These are phyloP conservation scores for Euproctis similis DNA, from an alignment of 2,888 invertebrate species.

Conservation along the genomic window DNA sequence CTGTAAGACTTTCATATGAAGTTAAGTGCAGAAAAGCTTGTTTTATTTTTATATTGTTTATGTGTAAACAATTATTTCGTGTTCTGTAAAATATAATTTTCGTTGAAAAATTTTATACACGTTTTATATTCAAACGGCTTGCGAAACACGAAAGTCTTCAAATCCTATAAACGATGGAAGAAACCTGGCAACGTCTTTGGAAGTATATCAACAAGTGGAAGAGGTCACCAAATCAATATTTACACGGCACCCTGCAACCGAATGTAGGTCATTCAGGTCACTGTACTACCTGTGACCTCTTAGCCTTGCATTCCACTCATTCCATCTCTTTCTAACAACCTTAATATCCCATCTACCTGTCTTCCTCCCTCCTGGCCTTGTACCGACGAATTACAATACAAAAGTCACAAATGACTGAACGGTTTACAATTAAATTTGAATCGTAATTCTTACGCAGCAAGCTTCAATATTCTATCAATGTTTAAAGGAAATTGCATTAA, in stretches of 20 bases:
- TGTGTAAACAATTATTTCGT: too few species aligned
- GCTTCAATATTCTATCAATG: slow-evolving; percentile 23
- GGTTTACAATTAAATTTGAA: slow-evolving; percentile 45
- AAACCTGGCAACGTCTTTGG: slow-evolving; percentile 26
- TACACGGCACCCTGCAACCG: slow-evolving; percentile 58
- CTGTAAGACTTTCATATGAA: too few species aligned
- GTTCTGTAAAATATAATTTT: too few species aligned
- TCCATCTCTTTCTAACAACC: slow-evolving; percentile 32
- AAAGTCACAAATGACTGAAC: slow-evolving; percentile 56
- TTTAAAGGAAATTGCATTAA: slow-evolving; percentile 37
- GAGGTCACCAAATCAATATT: slow-evolving; percentile 68
- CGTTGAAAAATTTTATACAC: too few species aligned
- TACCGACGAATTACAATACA: slow-evolving; percentile 54
- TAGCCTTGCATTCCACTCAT: slow-evolving; percentile 60
- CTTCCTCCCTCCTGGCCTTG: slow-evolving; percentile 55
- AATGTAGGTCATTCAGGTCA: slow-evolving; percentile 65
- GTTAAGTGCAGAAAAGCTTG: too few species aligned
- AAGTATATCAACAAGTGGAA: slow-evolving; percentile 59
- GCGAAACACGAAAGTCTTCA: background rate
- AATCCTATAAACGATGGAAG: slow-evolving; percentile 15
- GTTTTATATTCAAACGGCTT: too few species aligned
- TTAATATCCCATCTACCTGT: slow-evolving; percentile 25
- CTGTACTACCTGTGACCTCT: slow-evolving; percentile 65
- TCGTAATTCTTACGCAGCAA: slow-evolving; percentile 30
- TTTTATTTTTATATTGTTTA: too few species aligned